Base-by-base conservation (phyloP, 2,113 vertebrate genomes). In the Xiphophorus couchianus region DNA sequence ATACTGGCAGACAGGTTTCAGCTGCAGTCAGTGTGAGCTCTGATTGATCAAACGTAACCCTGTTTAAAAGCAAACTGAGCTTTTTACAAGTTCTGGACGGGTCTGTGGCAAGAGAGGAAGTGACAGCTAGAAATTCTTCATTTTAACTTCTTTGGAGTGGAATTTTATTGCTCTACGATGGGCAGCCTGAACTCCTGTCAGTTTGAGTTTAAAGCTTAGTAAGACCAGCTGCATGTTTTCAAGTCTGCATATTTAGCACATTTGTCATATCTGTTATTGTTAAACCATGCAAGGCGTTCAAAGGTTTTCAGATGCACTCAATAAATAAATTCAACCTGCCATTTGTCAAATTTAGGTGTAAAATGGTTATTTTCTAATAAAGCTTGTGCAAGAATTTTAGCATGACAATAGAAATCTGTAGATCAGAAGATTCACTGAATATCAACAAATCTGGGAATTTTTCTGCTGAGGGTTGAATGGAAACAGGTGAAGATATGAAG, bases 41-140 rank as follows among this genome's bases (percentile, higher is more conserved):
- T 78, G 77, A 82, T 70, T 86, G 77, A 83, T 82, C 78, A 77
- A 80, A 66, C 54, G 35, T 13, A 80, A 68, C 6, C 29, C 39
- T 51, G 51, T 71, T 77, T 60, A 27, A 35, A 79, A 66, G 54
- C 39, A 62, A 39, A 65, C 4, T 61, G 44, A 27, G n/a, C 66
- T 78, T 80, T n/a, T 80, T 25, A 44, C 19, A 72, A 48, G 66
- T 48, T 78, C 65, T 73, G 80, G 75, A 73, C 66, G 54, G 37
- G 69, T 63, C 27, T 44, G 61, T 67, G 39, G 69, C 58, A 25
- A 51, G 22, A 64, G 35, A 33, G 42, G 33, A 48, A 31, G 51
- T 29, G n/a, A 48, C 73, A 82, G 82, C 67, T 73, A 67, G 66
- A 65, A 71, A 75, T 70, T 61, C 44, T 71, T 84, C 25, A 80